These are phyloP conservation scores for Cervus canadensis DNA, from an alignment of 2,113 vertebrate genomes.

Conservation along the genomic window DNA sequence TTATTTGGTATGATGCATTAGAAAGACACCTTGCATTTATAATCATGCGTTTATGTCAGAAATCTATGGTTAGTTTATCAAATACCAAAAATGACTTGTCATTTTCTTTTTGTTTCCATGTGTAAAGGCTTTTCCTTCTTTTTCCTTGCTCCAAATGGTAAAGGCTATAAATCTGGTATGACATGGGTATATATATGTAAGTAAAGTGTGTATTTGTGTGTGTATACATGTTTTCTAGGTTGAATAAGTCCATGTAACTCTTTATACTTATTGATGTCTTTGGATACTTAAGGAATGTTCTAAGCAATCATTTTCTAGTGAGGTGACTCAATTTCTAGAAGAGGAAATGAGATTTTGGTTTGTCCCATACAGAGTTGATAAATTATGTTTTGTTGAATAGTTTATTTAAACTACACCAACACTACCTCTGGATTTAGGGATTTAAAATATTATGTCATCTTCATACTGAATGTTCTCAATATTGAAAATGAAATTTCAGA, in stretches of 20 bases:
- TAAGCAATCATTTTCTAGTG: neutral
- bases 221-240: neutral
- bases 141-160: neutral
- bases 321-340: neutral
- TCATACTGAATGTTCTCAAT: neutral
- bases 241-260: neutral
- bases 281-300: neutral
- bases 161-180: neutral
- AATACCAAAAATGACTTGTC: neutral
- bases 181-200: neutral
- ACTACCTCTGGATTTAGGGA: neutral
- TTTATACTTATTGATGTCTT: neutral
- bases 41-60: neutral
- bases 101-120: constrained; percentile 24
- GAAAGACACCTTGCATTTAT: neutral
- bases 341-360: neutral
- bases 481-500: constrained; percentile 2
- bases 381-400: neutral
- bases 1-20: neutral
- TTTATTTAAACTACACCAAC: neutral
- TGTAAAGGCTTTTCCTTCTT: neutral
- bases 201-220: neutral
- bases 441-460: neutral
- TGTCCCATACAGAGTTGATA: neutral
- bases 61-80: neutral